Evolutionary conservation across 2,888 invertebrate genomes (phyloP), one percentile per base, ranked within the genome.

Genomic region (Macrophya annulata): DNA sequence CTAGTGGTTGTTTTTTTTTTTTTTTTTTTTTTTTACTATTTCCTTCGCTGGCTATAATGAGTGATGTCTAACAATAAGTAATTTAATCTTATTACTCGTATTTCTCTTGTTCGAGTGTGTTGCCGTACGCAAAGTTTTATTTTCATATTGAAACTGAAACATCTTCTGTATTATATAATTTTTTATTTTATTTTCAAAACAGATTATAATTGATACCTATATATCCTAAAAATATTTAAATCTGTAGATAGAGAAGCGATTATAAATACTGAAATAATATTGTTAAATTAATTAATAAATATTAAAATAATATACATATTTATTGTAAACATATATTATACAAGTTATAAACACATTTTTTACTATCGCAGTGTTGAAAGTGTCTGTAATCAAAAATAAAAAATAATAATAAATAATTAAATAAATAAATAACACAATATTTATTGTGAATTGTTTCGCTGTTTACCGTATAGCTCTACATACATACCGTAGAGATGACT

Each of bases 401-500:
- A 25, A 6, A 37, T 4, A 9, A 25, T 0, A 37, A 31, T 4
- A 37, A 17, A 6, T 0, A 0, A 12, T 4, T 1, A 12, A 15
- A 15, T 6, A 40, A 10, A 21, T 59, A 37, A 55, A 59, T 8
- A n/a, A 55, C n/a, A 76, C 76, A 43, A 31, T 31, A 31, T 81
- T 12, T 40, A 81, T 81, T 81, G 81, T 81, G 59, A 77, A 62
- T 81, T 81, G 62, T 43, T 62, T 62, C 62, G 62, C 37, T 62
- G 59, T 81, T 81, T 81, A 81, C 40, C 40, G 81, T 62, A 40
- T 37, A n/a, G 48, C 9, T 43, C 37, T 43, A 40, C 43, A 15
- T 62, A 81, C 81, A 81, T 74, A 84, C 59, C 76, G 87, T 12
- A n/a, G 72, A 86, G 76, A 88, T 87, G 87, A 87, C 87, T 48